These are phyloP conservation scores for Sardinella longiceps DNA, from an alignment of 2,797 vertebrate species.

Conservation along the genomic window DNA sequence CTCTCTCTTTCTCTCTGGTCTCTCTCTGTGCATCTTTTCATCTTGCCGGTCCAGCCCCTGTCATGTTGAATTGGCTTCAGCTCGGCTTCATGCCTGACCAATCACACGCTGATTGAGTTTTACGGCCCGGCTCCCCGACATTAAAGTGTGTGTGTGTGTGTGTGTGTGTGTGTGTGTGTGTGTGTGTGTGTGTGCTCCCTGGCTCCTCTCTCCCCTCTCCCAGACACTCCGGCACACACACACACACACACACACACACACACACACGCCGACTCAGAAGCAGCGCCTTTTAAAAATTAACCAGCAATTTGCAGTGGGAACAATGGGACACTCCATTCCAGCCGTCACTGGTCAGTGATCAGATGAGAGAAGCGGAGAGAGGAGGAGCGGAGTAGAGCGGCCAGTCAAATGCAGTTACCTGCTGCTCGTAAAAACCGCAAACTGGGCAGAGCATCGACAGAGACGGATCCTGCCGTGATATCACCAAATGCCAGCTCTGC, in stretches of 20 bases:
- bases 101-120: slow-evolving; percentile 18
- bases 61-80: slow-evolving; percentile 30
- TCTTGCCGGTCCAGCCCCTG: neutral
- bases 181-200: too few relatives aligned
- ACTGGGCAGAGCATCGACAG: slow-evolving; percentile 30
- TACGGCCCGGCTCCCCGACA: neutral
- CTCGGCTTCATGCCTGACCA: slow-evolving; percentile 3
- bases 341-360: slow-evolving; percentile 33
- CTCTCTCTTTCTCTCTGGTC: too few relatives aligned
- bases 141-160: too few relatives aligned
- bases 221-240: neutral
- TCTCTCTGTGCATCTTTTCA: neutral
- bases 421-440: slow-evolving; percentile 34
- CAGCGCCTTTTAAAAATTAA: slow-evolving; percentile 24
- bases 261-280: too few relatives aligned
- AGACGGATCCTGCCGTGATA: slow-evolving; percentile 28
- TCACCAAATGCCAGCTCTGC: neutral
- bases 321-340: slow-evolving; percentile 15
- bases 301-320: slow-evolving; percentile 25
- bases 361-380: too few relatives aligned
- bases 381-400: too few relatives aligned
- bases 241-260: neutral
- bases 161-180: too few relatives aligned
- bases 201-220: neutral
- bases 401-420: slow-evolving; percentile 32